Conservation (phyloP, 2,888 invertebrate genomes). For the Acanthacorydalis orientalis region DNA sequence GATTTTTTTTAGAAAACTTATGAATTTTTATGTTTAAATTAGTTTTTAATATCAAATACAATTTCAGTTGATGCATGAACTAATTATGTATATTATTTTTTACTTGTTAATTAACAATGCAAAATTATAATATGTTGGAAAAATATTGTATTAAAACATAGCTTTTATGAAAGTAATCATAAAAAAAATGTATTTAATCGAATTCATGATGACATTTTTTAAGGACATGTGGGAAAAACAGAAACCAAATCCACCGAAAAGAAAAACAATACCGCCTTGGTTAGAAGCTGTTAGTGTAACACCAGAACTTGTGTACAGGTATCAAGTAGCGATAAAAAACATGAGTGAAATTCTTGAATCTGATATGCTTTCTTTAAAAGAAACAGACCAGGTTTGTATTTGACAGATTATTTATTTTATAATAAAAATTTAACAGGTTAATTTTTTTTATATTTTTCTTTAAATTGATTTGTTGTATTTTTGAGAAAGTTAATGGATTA, state of each 20-base stretch:
- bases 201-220: background rate
- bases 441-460: background rate
- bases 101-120: too few relatives aligned
- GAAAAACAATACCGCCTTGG: constrained; percentile 46
- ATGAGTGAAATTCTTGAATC: constrained; percentile 41
- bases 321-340: constrained; percentile 40
- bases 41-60: background rate
- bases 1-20: too few relatives aligned
- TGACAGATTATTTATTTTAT: background rate
- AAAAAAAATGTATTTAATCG: too few relatives aligned
- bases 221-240: constrained; percentile 21
- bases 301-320: constrained; percentile 49
- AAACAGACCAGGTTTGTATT: constrained; percentile 33
- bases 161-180: too few relatives aligned
- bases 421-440: too few relatives aligned
- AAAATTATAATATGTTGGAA: too few relatives aligned
- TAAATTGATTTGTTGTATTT: background rate
- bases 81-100: constrained; percentile 1
- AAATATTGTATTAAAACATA: too few relatives aligned
- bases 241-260: constrained; percentile 24
- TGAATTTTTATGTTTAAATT: background rate
- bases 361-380: constrained; percentile 38
- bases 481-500: background rate
- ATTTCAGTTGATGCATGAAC: too few relatives aligned
- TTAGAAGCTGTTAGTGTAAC: constrained; percentile 45